Evolutionary conservation across 2,113 vertebrate species (phyloP), one percentile per base, ranked within the genome.

Genomic region (Brachionichthys hirsutus): DNA sequence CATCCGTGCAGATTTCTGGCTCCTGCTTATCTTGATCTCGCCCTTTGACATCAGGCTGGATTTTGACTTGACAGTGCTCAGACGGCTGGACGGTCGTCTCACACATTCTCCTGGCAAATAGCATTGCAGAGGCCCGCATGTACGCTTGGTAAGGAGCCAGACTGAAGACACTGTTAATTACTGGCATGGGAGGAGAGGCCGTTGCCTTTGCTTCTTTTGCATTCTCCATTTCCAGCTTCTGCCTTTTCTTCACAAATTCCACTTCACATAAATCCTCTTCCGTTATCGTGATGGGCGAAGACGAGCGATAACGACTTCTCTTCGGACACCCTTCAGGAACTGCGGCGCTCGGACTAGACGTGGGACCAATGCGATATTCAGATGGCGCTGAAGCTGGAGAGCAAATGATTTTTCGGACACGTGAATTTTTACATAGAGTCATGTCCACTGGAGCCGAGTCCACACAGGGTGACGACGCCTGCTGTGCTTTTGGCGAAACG

Each of bases 111-210:
- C 15, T 57, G 19, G 67, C 19, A 47, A 63, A 57, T 30, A 85
- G 48, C 47, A 77, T 48, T 41, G 75, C 75, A 12, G 85, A 66
- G 3, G 63, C 78, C 55, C 92, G 90, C 45, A 95, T 71, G 73
- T 92, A 93, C 3, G 88, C 85, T 45, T 82, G 89, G 77, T 94
- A 95, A 2, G 94, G 94, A 0, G 96, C 97, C 85, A 98, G 81
- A 77, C 95, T 99, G 75, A 98, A 99, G 36, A 99, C 97, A 0
- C 87, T 94, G 76, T 95, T 91, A 50, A 98, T 99, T 24, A 98
- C 82, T 0, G 97, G 96, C 97, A 99, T 97, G 0, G 93, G 94
- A 0, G 94, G 93, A 4, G 92, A 95, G 20, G 71, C 15, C 0
- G 85, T 71, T 6, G 58, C 0, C 1, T n/a, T 58, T 56, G 67